phyloP scores from a whole-genome alignment of 2,113 vertebrate genomes.

The Oreocharis arfaki region DNA sequence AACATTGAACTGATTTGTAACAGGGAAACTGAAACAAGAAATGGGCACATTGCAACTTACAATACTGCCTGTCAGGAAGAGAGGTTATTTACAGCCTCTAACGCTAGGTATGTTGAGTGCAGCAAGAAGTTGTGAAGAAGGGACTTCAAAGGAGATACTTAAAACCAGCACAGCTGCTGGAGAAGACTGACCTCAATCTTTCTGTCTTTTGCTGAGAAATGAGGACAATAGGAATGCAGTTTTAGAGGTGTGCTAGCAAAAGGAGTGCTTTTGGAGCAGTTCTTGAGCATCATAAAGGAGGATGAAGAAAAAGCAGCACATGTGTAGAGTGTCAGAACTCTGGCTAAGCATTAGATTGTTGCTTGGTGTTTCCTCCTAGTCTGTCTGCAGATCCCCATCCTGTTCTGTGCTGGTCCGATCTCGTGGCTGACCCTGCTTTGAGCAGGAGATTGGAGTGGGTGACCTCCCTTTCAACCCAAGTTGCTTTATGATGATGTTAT shows the following conservation, averaged over 20 bases:
- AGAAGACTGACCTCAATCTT: not conserved
- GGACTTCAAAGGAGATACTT: not conserved
- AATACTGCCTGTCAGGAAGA: not conserved
- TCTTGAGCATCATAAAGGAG: not conserved
- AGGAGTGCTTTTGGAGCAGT: not conserved
- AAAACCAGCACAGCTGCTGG: not conserved
- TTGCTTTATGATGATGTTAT: not conserved
- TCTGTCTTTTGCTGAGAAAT: not conserved
- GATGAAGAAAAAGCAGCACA: not conserved
- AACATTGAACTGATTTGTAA: not conserved
- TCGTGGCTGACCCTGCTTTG: not conserved
- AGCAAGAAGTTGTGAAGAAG: not conserved
- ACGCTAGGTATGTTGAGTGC: accelerated
- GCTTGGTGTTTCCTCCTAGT: not conserved
- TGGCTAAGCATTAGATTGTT: not conserved
- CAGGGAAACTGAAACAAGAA: not conserved
- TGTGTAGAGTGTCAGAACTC: not conserved
- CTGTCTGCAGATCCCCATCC: not conserved
- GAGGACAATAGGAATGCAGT: not conserved
- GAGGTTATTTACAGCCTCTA: not conserved
- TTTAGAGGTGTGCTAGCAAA: not conserved
- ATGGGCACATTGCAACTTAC: accelerated
- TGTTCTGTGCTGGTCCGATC: not conserved
- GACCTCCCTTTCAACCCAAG: not conserved
- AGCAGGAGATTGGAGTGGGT: not conserved